A percentile compares a stretch with the other conserved stretches of the same genome.
phyloP scores from a whole-genome alignment of 53 echinoderm and acorn worm species.

The Temnopleurus reevesii region DNA sequence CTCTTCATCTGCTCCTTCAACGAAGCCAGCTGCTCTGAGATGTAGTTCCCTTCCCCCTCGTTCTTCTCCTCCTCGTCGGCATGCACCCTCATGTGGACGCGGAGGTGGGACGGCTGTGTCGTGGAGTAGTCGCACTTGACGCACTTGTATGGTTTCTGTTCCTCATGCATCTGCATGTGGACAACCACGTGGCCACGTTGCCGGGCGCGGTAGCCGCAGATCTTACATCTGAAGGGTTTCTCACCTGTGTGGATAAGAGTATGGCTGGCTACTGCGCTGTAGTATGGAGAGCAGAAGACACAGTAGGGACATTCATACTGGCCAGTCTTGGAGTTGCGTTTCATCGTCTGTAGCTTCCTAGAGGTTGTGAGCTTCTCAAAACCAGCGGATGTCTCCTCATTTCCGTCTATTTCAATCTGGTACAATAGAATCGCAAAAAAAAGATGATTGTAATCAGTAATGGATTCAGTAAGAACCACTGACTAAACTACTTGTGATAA shows the following conservation, averaged over 20 bases:
- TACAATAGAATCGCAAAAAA: not conserved
- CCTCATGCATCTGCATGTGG: slow-evolving; percentile 91
- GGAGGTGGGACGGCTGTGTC: slow-evolving; percentile 77
- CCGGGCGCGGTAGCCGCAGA: slow-evolving; percentile 78
- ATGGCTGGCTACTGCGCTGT: slow-evolving; percentile 87
- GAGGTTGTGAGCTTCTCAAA: slow-evolving; percentile 48
- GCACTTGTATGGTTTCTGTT: slow-evolving; percentile 84
- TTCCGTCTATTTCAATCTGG: slow-evolving; percentile 46
- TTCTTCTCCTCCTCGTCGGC: slow-evolving; percentile 71
- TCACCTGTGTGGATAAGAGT: slow-evolving; percentile 86
- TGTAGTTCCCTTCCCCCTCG: slow-evolving; percentile 66
- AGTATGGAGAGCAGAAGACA: slow-evolving; percentile 74
- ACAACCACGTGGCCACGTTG: slow-evolving; percentile 86
- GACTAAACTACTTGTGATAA: too few relatives aligned
- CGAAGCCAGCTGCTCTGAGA: slow-evolving; percentile 63
- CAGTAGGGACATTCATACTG: slow-evolving; percentile 83
- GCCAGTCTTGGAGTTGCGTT: slow-evolving; percentile 62
- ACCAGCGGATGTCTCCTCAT: not conserved
- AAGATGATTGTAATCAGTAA: too few relatives aligned
- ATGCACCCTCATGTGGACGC: slow-evolving; percentile 74
- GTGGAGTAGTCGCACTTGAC: slow-evolving; percentile 81
- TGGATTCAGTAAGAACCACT: too few relatives aligned
- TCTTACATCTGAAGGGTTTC: slow-evolving; percentile 75
- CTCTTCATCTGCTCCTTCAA: slow-evolving; percentile 69
- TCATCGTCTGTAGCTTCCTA: slow-evolving; percentile 66